Evolutionary conservation across 2,888 invertebrate species (phyloP).

Genomic region (Epistrophella euchroma): DNA sequence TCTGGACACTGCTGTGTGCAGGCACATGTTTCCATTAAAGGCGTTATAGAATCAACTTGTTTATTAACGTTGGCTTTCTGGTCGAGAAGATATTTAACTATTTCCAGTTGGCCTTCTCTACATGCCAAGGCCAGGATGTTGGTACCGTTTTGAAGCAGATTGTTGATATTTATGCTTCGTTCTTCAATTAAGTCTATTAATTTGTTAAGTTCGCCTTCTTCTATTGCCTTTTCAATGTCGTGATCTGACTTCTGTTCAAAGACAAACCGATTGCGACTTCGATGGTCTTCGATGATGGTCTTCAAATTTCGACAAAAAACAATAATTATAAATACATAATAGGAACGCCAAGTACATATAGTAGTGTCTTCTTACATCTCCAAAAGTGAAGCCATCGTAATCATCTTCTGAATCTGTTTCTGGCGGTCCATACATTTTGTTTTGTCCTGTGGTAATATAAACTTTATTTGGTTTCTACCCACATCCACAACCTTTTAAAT

Average conservation of each 20-base stretch:
- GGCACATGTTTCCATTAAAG: conserved; percentile 81
- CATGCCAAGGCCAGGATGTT: conserved; percentile 80
- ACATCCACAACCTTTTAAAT: too few species aligned
- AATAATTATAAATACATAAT: too few species aligned
- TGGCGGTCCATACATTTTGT: conserved; percentile 78
- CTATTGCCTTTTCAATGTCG: conserved; percentile 77
- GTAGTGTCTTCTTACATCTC: conserved; percentile 74
- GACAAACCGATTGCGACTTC: conserved; percentile 31
- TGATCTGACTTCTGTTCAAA: conserved; percentile 72
- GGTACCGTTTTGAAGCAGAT: conserved; percentile 76
- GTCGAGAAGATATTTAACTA: conserved; percentile 79
- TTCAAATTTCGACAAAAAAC: background rate
- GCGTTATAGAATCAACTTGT: conserved; percentile 80
- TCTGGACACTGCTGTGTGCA: conserved; percentile 64
- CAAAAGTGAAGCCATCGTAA: conserved; percentile 82
- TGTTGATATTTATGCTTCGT: conserved; percentile 77
- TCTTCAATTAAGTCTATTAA: conserved; percentile 77
- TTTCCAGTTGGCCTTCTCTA: conserved; percentile 78
- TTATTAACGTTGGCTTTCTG: conserved; percentile 80
- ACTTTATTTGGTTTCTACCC: background rate
- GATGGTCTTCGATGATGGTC: conserved; percentile 47
- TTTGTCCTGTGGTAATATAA: background rate
- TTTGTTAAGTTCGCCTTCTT: conserved; percentile 77
- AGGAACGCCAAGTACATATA: background rate
- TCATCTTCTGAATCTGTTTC: conserved; percentile 81